A percentile compares a stretch with the other conserved stretches of the same genome.
These are phyloP conservation scores for Galagoides demidoff DNA, from an alignment of 2,797 vertebrate species.

Conservation along the genomic window DNA sequence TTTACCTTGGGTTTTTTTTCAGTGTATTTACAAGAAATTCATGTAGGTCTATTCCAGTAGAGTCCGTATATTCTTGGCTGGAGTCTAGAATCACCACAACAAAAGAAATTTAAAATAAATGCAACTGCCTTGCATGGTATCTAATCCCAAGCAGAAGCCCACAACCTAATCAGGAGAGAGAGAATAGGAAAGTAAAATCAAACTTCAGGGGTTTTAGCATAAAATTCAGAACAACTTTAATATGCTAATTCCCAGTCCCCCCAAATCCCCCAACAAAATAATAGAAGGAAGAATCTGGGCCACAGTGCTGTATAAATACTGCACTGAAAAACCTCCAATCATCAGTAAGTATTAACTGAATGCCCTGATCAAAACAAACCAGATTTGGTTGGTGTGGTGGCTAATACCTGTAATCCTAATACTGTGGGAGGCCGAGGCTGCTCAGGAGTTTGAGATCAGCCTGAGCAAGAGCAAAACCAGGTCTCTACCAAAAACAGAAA, in stretches of 20 bases:
- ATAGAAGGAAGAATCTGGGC: slow-evolving; percentile 32
- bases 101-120: slow-evolving; percentile 77
- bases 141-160: slow-evolving; percentile 50
- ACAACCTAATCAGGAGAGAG: slow-evolving; percentile 41
- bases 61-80: slow-evolving; percentile 99
- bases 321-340: neutral
- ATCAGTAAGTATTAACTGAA: slow-evolving; percentile 43
- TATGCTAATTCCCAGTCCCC: neutral
- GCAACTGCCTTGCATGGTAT: slow-evolving; percentile 37
- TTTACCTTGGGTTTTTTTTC: slow-evolving; percentile 99
- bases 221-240: slow-evolving; percentile 12
- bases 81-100: slow-evolving; percentile 91
- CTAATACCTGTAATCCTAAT: too few relatives aligned
- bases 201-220: slow-evolving; percentile 23
- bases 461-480: too few relatives aligned
- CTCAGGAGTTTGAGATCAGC: too few relatives aligned
- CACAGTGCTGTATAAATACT: slow-evolving; percentile 21
- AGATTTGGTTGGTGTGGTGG: neutral
- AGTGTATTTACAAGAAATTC: slow-evolving; percentile 99
- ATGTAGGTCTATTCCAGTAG: slow-evolving; percentile 98
- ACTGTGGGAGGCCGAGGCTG: too few relatives aligned
- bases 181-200: slow-evolving; percentile 49
- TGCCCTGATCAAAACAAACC: neutral
- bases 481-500: too few relatives aligned
- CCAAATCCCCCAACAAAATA: neutral